Percentiles rank a stretch among this genome's conserved stretches.
phyloP scores from a whole-genome alignment of 2,113 vertebrate species.

The Notothenia coriiceps region DNA sequence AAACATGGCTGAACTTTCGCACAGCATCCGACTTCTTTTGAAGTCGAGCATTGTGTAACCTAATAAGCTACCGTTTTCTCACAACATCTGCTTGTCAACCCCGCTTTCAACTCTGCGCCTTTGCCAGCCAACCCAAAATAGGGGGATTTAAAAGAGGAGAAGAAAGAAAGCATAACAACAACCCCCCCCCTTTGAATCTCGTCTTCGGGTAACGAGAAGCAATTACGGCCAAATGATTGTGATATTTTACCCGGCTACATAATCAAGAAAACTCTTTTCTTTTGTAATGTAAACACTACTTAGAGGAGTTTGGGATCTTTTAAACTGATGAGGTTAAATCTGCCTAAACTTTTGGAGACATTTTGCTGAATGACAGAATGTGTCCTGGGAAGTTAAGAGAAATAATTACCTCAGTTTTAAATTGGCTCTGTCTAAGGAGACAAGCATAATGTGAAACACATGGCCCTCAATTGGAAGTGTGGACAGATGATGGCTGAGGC shows the following conservation, averaged over 20 bases:
- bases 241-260: constrained; percentile 70
- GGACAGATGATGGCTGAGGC: neutral
- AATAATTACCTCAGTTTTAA: constrained; percentile 23
- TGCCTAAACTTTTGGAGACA: constrained; percentile 35
- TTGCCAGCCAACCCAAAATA: constrained; percentile 65
- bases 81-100: constrained; percentile 85
- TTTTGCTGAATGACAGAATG: constrained; percentile 39
- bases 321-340: constrained; percentile 42
- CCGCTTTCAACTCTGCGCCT: constrained; percentile 72
- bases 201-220: constrained; percentile 67
- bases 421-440: constrained; percentile 31
- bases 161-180: constrained; percentile 63
- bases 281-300: constrained; percentile 67
- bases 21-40: constrained; percentile 70
- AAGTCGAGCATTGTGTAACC: constrained; percentile 79
- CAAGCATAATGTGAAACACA: constrained; percentile 47
- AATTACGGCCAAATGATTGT: constrained; percentile 77
- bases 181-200: constrained; percentile 48
- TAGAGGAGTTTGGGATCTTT: constrained; percentile 60
- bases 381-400: constrained; percentile 28
- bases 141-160: constrained; percentile 57
- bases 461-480: constrained; percentile 5
- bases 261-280: constrained; percentile 61
- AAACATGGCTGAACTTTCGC: constrained; percentile 73
- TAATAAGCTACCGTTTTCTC: constrained; percentile 83